phyloP scores from a whole-genome alignment of 1,140 invertebrate genomes.

The Anoplolepis gracilipes region DNA sequence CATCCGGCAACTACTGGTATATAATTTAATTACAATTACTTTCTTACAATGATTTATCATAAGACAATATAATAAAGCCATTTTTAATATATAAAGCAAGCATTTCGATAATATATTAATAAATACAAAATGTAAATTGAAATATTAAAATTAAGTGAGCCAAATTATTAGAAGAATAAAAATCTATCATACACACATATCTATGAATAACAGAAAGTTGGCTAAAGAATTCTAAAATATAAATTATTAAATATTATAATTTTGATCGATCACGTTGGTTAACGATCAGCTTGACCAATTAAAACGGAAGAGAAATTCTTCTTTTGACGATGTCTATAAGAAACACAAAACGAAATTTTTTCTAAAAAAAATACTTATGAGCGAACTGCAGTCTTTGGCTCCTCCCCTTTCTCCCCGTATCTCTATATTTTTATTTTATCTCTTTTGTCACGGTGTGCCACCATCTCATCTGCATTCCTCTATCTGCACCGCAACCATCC shows the following conservation, averaged over 20 bases:
- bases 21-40: neutral
- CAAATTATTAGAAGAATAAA: neutral
- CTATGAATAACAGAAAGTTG: neutral
- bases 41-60: neutral
- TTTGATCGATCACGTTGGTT: neutral
- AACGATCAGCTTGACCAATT: neutral
- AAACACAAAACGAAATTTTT: constrained; percentile 3
- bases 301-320: neutral
- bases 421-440: constrained; percentile 19
- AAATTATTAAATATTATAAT: neutral
- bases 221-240: neutral
- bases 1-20: neutral
- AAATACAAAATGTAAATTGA: neutral
- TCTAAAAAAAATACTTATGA: neutral
- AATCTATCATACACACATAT: neutral
- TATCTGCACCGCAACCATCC: constrained; percentile 40
- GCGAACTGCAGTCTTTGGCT: neutral
- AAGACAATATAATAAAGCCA: neutral
- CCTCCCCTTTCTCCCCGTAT: too few species aligned
- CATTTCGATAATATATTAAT: neutral
- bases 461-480: constrained; percentile 71
- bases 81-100: neutral
- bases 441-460: neutral
- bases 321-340: neutral
- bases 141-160: neutral